Conservation (phyloP, 2,888 invertebrate species). For the Lapara coniferarum region DNA sequence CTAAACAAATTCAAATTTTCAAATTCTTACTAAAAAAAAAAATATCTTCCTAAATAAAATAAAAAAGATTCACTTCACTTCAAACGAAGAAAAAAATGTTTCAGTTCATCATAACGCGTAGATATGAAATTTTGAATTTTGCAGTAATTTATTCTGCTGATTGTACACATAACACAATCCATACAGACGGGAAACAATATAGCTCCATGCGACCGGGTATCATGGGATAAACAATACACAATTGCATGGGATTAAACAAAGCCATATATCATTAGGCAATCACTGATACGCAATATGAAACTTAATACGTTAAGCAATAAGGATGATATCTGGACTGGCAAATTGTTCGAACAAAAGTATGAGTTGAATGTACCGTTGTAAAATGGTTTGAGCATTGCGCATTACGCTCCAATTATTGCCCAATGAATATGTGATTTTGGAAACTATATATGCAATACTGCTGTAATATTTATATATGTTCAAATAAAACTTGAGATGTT, state of each 20-base stretch:
- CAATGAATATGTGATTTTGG: neutral
- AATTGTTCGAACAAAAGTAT: too few species aligned
- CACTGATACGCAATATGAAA: neutral
- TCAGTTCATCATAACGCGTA: too few species aligned
- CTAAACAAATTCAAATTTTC: too few species aligned
- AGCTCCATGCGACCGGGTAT: neutral
- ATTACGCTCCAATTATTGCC: neutral
- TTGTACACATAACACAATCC: slow-evolving; percentile 78
- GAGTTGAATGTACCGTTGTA: too few species aligned
- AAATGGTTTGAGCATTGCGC: neutral
- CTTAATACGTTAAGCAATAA: too few species aligned
- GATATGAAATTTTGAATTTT: too few species aligned
- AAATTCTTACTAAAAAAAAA: too few species aligned
- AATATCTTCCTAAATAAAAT: too few species aligned
- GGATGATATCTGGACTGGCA: too few species aligned
- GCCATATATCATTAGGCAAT: neutral
- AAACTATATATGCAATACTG: slow-evolving; percentile 3
- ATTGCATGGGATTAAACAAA: neutral
- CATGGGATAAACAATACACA: neutral
- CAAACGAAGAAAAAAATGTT: too few species aligned
- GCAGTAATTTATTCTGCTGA: too few species aligned
- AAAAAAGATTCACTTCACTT: too few species aligned
- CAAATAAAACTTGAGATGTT: neutral
- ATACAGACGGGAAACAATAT: slow-evolving; percentile 45
- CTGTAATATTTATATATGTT: neutral